Conservation (phyloP, 2,888 invertebrate genomes). For the Drosophila vallismaia region DNA sequence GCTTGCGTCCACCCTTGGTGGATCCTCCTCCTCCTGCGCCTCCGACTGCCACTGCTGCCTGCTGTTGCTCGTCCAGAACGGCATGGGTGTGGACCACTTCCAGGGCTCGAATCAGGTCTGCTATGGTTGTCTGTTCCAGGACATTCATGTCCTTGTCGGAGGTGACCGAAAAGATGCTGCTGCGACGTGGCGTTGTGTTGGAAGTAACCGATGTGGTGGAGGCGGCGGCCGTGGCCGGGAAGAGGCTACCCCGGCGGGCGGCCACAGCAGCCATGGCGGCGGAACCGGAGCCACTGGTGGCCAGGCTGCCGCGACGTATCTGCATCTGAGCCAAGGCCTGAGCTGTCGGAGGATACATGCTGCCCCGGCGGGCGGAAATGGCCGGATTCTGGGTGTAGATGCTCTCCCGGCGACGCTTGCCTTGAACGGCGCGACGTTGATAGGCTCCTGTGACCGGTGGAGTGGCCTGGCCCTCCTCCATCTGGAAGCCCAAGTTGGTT, state of each 20-base stretch:
- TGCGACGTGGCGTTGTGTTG: slow-evolving; percentile 61
- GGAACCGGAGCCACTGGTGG: slow-evolving; percentile 57
- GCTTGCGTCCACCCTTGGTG: slow-evolving; percentile 61
- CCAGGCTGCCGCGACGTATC: slow-evolving; percentile 75
- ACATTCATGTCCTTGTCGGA: slow-evolving; percentile 84
- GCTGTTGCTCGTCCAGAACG: slow-evolving; percentile 78
- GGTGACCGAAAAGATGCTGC: slow-evolving; percentile 81
- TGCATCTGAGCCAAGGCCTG: slow-evolving; percentile 63
- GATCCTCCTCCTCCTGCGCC: slow-evolving; percentile 46
- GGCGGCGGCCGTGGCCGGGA: slow-evolving; percentile 54
- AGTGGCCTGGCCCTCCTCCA: slow-evolving; percentile 61
- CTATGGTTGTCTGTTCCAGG: slow-evolving; percentile 92
- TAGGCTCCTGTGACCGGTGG: slow-evolving; percentile 52
- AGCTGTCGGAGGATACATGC: slow-evolving; percentile 75
- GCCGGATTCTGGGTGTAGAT: slow-evolving; percentile 81
- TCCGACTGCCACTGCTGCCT: slow-evolving; percentile 20
- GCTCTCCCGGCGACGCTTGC: slow-evolving; percentile 78
- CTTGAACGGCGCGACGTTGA: slow-evolving; percentile 62
- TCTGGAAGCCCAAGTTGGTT: slow-evolving; percentile 60
- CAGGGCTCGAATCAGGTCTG: slow-evolving; percentile 91
- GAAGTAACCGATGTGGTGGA: slow-evolving; percentile 13
- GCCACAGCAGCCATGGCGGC: slow-evolving; percentile 60
- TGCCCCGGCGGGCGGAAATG: slow-evolving; percentile 72
- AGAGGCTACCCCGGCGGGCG: slow-evolving; percentile 79
- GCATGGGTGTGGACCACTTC: slow-evolving; percentile 87